Conservation (phyloP, 2,797 vertebrate genomes). For the Clarias pachynema region DNA sequence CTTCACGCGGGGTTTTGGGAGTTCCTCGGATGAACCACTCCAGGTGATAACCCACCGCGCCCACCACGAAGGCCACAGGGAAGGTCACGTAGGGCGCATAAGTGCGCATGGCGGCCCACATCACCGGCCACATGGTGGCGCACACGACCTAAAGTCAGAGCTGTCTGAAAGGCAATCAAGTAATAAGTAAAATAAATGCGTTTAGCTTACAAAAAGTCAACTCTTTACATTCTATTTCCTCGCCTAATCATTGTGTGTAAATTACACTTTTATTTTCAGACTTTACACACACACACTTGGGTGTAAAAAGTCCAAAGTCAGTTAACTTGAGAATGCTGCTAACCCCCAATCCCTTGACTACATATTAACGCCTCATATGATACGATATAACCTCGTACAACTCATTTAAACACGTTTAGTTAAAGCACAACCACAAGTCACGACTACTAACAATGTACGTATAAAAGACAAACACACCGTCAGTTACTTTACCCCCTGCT, state of each 20-base stretch:
- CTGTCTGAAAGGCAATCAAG: neutral
- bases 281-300: too few species aligned
- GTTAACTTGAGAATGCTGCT: neutral
- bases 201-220: neutral
- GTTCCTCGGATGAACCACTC: constrained; percentile 92
- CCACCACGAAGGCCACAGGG: constrained; percentile 93
- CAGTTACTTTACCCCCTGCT: constrained; percentile 4
- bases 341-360: neutral
- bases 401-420: neutral
- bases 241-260: neutral
- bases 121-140: constrained; percentile 87
- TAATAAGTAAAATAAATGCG: neutral
- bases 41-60: constrained; percentile 92
- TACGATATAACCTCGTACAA: neutral
- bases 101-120: constrained; percentile 84
- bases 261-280: neutral
- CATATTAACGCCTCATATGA: neutral
- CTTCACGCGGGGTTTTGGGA: constrained; percentile 75
- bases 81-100: constrained; percentile 97
- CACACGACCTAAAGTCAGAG: neutral
- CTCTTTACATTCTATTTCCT: neutral
- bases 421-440: neutral
- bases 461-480: neutral
- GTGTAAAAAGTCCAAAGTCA: neutral
- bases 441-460: neutral